Base-by-base conservation (phyloP, 2,113 vertebrate species). In the Oncorhynchus keta region DNA sequence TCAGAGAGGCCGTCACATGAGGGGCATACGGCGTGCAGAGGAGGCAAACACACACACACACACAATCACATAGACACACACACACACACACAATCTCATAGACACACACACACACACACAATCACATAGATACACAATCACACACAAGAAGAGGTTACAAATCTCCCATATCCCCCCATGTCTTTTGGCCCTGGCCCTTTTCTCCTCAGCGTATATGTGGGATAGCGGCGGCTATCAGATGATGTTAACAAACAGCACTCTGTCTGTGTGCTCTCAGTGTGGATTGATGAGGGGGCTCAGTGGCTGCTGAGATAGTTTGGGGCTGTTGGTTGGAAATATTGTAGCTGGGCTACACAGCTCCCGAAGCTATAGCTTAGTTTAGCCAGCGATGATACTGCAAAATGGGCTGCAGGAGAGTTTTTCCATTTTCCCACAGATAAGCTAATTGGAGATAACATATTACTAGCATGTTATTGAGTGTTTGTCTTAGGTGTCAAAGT, bases 1-100 rank as follows among this genome's bases (percentile, higher is more conserved):
- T 79, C 75, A 79, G 35, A 51, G 64, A 77, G 71, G 75, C 76
- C 9, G 8, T 87, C 81, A 85, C 85, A 90, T 87, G 79, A 81
- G 73, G 79, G 11, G 74, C 83, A 85, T 80, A 66, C 75, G 81
- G 85, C 75, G 66, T 16, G 68, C 76, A 22, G 12, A 35, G 59
- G 32, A 62, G 59, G 59, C 5, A 24, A 67, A 67, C 26, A 12
- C 8, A 28, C 24, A 28, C 3, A 39, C 1, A 7, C 35, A 39
- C 35, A 39, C 35, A 39, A 32, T 32, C 5, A 32, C 32, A 32
- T 32, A 32, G 24, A 26, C 4, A 32, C 32, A 32, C 32, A 32
- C 24, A 24, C 24, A 66, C 26, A 12, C 7, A 28, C 24, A 28
- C 3, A 30, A n/a, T n/a, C n/a, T n/a, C n/a, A n/a, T n/a, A n/a